Base-by-base conservation (phyloP, 2,888 invertebrate species). In the Melanostoma scalare region DNA sequence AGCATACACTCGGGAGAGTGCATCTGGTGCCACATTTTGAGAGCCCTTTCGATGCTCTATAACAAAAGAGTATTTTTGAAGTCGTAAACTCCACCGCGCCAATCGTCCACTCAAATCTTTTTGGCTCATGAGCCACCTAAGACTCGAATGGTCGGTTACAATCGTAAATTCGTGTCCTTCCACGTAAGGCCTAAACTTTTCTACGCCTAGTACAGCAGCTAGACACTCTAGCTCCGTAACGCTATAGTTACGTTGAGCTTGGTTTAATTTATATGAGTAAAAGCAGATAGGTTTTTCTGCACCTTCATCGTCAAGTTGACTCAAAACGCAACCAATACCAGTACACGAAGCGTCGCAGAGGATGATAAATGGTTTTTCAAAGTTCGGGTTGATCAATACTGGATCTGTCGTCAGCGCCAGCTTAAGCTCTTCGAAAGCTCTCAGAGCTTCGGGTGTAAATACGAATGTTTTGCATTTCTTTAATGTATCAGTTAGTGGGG, bases 71-170 rank as follows among this genome's bases (percentile, higher is more conserved):
- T n/a, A 46, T n/a, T 10, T 46, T 46, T 46, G 46, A 10, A 46
- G 46, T 46, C n/a, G 36, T 3, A 74, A 31, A 20, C 63, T 65
- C 73, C 65, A 74, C 36, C 61, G 72, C 30, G 61, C 61, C 5
- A 61, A 42, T 5, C 46, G 8, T 46, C 3, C 46, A 46, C 46
- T 10, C 10, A 72, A 46, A 46, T 46, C 46, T 46, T 46, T 46
- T 10, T 46, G 46, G 10, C 46, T n/a, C 46, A 46, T 46, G 10
- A 46, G 46, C 46, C 46, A 46, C n/a, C 10, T 5, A 10, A 46
- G 46, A 10, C 46, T 46, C 9, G 46, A 46, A 46, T 46, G 46
- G 46, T 46, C 46, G n/a, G 46, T 46, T 5, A 46, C 46, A n/a
- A 46, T 46, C 5, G 46, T 46, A 10, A 46, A 46, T 5, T 46